Evolutionary conservation across 2,113 vertebrate species (phyloP), one percentile per base, ranked within the genome.

Genomic region (Baryphthengus martii): DNA sequence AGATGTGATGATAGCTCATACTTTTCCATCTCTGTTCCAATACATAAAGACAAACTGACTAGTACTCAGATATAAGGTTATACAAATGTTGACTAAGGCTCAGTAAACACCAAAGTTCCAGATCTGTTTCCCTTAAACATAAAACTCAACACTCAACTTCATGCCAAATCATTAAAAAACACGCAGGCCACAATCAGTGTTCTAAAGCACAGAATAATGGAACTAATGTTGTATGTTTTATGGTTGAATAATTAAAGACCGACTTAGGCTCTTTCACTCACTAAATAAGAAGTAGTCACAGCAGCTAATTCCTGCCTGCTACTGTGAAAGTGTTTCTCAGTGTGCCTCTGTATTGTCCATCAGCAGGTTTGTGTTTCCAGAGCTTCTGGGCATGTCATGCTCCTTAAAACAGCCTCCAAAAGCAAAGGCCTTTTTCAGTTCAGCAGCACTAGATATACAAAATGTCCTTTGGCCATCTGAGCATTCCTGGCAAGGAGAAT

Each of bases 161-260:
- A 29, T 49, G 67, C 90, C 74, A 90, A 90, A 28, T 4, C 37
- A 26, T 50, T 70, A 39, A 31, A 40, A 84, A 78, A 58, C 0
- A 2, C 1, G 0, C 23, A 58, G 74, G 74, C 92, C 88, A 85
- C 85, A 90, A 62, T 70, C 56, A 35, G 31, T 0, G 0, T 49
- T 40, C 49, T 25, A 47, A 63, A 92, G 52, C 42, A 33, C 53
- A 42, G 71, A 61, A 58, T 49, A 49, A 83, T 85, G 82, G 90
- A 73, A 6, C 29, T 72, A 11, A 65, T 45, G 71, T 78, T 88
- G 29, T 24, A 50, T 79, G 85, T 40, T 82, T 93, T 90, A 72
- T 76, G 71, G 90, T 6, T 61, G 44, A 76, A 14, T 90, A 94
- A 93, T 93, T 88, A 62, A 91, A 94, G 67, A 20, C 74, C 83